These are phyloP conservation scores for Gymnocephalus cernua DNA, from an alignment of 2,113 vertebrate species.

Conservation along the genomic window DNA sequence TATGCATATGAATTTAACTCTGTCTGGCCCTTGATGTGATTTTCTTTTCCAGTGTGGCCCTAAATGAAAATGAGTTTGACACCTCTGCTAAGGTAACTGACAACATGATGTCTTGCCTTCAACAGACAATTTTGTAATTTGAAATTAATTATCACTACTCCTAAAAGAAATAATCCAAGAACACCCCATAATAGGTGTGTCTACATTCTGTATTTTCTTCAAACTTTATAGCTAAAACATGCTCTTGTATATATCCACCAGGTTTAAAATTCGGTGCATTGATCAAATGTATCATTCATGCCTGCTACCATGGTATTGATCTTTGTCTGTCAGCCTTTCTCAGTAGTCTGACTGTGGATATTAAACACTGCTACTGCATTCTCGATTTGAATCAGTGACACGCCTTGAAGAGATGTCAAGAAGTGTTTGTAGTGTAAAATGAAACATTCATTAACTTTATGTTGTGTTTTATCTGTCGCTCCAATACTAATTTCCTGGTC, in stretches of 20 bases:
- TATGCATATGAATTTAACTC: too few relatives aligned
- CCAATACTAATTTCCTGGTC: conserved; percentile 54
- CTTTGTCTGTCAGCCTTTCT: conserved; percentile 28
- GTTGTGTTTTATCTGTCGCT: conserved; percentile 34
- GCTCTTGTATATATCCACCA: neutral
- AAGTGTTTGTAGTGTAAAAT: conserved; percentile 40
- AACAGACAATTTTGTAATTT: conserved; percentile 12
- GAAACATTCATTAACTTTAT: conserved; percentile 54
- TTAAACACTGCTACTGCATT: conserved; percentile 43
- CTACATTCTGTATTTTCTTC: conserved; percentile 12
- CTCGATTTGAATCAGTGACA: conserved; percentile 15
- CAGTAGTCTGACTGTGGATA: conserved; percentile 32
- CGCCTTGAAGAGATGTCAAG: conserved; percentile 42
- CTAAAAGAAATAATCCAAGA: neutral
- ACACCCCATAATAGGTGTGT: neutral
- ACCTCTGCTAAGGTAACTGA: too few relatives aligned
- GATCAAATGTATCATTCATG: conserved; percentile 49
- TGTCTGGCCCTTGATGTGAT: too few relatives aligned
- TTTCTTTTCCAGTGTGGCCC: too few relatives aligned
- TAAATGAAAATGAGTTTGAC: too few relatives aligned
- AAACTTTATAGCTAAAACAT: neutral
- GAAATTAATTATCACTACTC: neutral
- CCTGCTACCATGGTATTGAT: conserved; percentile 50
- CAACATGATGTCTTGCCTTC: neutral
- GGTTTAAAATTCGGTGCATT: conserved; percentile 27